Percentiles rank a stretch among this genome's conserved stretches.
Evolutionary conservation across 2,888 invertebrate genomes (phyloP).

Genomic region (Prosapia bicincta): DNA sequence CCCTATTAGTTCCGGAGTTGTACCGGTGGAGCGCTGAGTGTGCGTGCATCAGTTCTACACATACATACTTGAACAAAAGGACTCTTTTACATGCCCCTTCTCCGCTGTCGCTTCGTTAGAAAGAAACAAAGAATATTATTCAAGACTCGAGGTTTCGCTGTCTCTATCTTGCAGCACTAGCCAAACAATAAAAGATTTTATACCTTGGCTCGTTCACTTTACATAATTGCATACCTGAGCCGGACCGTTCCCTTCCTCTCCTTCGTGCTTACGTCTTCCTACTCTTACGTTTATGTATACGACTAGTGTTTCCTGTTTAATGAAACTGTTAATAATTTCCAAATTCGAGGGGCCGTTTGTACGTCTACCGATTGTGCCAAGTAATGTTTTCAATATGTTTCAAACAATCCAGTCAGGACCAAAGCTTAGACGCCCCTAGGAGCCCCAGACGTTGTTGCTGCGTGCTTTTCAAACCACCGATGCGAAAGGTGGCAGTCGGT

Average conservation of each 20-base stretch:
- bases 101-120: background rate
- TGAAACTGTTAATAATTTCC: too few relatives aligned
- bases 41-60: background rate
- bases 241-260: background rate
- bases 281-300: too few relatives aligned
- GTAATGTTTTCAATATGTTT: too few relatives aligned
- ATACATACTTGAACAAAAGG: background rate
- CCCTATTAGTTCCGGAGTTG: background rate
- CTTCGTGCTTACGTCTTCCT: too few relatives aligned
- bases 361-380: too few relatives aligned
- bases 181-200: constrained; percentile 18
- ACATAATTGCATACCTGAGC: constrained; percentile 8
- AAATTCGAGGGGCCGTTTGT: too few relatives aligned
- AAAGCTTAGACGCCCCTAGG: too few relatives aligned
- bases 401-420: too few relatives aligned
- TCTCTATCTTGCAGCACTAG: background rate
- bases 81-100: background rate
- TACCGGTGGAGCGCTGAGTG: background rate
- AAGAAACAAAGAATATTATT: background rate
- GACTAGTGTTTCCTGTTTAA: too few relatives aligned
- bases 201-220: constrained; percentile 1
- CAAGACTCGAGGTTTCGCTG: background rate
- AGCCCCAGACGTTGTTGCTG: too few relatives aligned
- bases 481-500: too few relatives aligned
- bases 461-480: too few relatives aligned